Evolutionary conservation across 2,797 vertebrate species (phyloP), one percentile per base, ranked within the genome.

Genomic region (Manis javanica): DNA sequence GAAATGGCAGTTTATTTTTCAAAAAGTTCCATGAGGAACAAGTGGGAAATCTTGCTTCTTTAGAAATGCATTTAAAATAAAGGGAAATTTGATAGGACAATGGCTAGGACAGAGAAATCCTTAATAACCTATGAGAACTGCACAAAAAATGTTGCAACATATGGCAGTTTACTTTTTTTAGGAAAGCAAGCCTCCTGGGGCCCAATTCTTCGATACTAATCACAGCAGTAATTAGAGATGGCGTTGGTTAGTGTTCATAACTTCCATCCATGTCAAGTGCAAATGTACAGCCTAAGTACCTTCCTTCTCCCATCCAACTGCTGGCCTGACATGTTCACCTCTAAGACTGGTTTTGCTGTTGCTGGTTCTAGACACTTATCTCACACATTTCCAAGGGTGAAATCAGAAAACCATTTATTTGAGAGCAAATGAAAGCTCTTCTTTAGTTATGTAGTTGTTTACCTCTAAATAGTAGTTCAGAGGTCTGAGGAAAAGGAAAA

Each of bases 141-240:
- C 49, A 51, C 15, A 94, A 92, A 97, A 89, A 97, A 97, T 94
- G 53, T 97, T 97, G 95, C 90, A 98, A 97, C 98, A 98, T 97
- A 98, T 98, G 98, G 98, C 95, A 95, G 90, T 0, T 14, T 96
- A 98, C 98, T 98, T 97, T 97, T 96, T 98, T 98, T 97, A 98
- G 98, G 96, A 98, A 96, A 96, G 94, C 81, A 96, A 91, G 81
- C 78, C 98, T 79, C 96, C 69, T 96, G 97, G 97, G 97, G 98
- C 84, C 77, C 83, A 97, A 90, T 97, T 97, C 98, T 98, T 97
- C 97, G 97, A 97, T 97, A 96, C 89, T 98, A 97, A 98, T 98
- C 97, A 97, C 96, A 97, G 96, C 75, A 90, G 97, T 98, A 98
- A 98, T 98, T 98, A 98, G 97, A 98, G 97, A 97, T 94, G 86